These are phyloP conservation scores for Octomys mimax DNA, from an alignment of 2,797 vertebrate genomes.

Conservation along the genomic window DNA sequence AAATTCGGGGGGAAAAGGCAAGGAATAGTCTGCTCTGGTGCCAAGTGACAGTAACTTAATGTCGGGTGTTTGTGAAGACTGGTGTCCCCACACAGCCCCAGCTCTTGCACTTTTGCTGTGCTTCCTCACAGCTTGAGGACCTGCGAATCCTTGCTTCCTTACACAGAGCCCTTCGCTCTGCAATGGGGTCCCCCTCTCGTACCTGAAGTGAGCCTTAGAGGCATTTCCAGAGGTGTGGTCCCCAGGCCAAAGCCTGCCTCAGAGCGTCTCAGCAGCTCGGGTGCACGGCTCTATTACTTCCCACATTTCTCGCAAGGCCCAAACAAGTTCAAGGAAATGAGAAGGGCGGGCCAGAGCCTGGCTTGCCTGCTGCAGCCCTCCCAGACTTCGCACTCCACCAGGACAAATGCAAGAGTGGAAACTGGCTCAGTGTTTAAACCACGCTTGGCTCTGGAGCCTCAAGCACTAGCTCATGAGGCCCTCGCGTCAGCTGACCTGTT, in stretches of 20 bases:
- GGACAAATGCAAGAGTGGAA: neutral
- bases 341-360: neutral
- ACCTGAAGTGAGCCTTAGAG: neutral
- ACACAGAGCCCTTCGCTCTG: neutral
- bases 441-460: neutral
- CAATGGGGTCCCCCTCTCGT: neutral
- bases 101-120: neutral
- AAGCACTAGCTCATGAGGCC: neutral
- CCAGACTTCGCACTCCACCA: neutral
- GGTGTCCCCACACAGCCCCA: neutral
- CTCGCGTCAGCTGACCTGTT: neutral
- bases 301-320: slow-evolving; percentile 49
- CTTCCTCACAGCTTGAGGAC: neutral
- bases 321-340: slow-evolving; percentile 63
- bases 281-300: slow-evolving; percentile 29
- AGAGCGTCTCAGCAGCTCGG: slow-evolving; percentile 40
- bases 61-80: neutral
- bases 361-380: neutral
- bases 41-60: neutral
- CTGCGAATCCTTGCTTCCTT: neutral
- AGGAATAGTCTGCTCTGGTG: neutral
- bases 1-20: slow-evolving; percentile 17
- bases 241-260: neutral
- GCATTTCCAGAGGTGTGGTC: neutral
- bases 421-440: neutral